phyloP scores from a whole-genome alignment of 2,113 vertebrate species.

The Burhinus bistriatus region DNA sequence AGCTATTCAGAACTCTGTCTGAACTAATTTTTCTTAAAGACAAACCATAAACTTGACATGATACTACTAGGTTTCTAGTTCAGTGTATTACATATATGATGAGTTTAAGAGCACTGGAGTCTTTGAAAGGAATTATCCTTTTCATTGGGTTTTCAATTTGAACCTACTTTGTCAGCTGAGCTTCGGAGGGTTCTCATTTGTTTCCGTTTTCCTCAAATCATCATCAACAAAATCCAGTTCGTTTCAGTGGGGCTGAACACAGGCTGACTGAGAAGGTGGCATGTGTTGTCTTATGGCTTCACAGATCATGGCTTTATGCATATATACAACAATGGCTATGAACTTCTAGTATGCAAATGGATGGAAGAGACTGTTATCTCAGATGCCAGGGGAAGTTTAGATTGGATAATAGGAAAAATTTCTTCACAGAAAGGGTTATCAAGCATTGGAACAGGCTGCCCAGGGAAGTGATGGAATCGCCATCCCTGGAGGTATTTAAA shows the following conservation, averaged over 20 bases:
- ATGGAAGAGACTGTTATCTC: not conserved
- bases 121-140: not conserved
- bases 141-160: accelerated
- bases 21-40: not conserved
- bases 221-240: not conserved
- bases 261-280: not conserved
- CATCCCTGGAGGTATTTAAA: too few relatives aligned
- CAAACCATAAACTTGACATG: not conserved
- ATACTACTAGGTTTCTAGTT: not conserved
- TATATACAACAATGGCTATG: not conserved
- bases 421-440: too few relatives aligned
- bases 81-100: not conserved
- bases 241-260: not conserved
- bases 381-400: not conserved
- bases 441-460: too few relatives aligned
- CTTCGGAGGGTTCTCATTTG: accelerated
- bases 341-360: not conserved
- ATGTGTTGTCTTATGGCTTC: not conserved
- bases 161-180: not conserved
- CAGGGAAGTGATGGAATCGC: too few relatives aligned
- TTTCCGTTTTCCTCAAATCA: accelerated
- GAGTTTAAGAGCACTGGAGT: accelerated
- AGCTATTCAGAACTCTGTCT: not conserved
- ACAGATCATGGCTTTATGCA: not conserved
- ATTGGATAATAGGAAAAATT: too few relatives aligned